Conservation (phyloP, 2,797 vertebrate genomes). For the Sebastes oblongus region DNA sequence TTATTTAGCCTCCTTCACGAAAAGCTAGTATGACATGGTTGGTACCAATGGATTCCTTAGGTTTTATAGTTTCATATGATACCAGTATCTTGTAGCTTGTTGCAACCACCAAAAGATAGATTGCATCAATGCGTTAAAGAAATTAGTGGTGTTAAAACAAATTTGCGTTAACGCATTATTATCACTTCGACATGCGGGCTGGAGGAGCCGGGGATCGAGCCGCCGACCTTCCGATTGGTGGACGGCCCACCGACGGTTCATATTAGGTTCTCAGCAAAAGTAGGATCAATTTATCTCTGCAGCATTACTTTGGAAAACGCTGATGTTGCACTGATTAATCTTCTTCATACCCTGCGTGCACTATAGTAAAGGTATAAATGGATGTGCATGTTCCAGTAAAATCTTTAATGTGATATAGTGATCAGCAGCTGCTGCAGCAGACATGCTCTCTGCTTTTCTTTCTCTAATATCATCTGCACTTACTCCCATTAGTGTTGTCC, state of each 20-base stretch:
- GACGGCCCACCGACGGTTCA: background rate
- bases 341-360: background rate
- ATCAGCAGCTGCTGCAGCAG: constrained; percentile 15
- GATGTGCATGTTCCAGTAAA: constrained; percentile 28
- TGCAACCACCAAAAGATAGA: no score
- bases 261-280: background rate
- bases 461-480: background rate
- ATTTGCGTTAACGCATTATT: no score
- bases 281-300: constrained; percentile 13
- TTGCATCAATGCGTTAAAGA: no score
- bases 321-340: constrained; percentile 17
- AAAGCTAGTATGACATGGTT: no score
- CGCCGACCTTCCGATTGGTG: no score
- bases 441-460: background rate
- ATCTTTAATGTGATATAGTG: constrained; percentile 37
- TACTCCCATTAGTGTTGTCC: constrained; percentile 14
- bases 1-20: no score
- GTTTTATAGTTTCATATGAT: no score
- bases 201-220: no score
- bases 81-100: no score
- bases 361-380: constrained; percentile 15
- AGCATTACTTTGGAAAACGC: constrained; percentile 8
- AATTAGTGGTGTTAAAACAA: no score
- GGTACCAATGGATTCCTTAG: no score
- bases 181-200: no score